Evolutionary conservation across 1,140 invertebrate species (phyloP).

Genomic region (Eupeodes corollae): DNA sequence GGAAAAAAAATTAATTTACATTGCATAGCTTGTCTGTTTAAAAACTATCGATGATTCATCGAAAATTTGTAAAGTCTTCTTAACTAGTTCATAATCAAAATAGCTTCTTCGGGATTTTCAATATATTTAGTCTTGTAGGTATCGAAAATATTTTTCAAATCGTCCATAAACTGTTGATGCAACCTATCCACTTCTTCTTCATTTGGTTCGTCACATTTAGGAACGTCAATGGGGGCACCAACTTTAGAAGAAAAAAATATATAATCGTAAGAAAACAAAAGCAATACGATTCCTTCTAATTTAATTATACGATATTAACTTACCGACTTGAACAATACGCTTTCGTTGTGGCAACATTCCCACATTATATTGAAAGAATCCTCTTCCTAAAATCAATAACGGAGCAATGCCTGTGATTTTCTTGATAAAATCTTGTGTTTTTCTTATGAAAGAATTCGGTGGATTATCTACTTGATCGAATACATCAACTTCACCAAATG

Average conservation of each 20-base stretch:
- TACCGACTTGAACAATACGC: conserved; percentile 74
- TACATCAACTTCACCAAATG: conserved; percentile 85
- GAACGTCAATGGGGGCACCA: conserved; percentile 67
- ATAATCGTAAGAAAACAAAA: no score
- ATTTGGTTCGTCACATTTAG: conserved; percentile 56
- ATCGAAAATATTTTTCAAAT: conserved; percentile 64
- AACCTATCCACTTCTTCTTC: conserved; percentile 61
- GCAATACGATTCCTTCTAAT: neutral
- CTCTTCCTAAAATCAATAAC: conserved; percentile 68
- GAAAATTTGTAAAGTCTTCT: no score
- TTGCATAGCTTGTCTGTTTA: no score
- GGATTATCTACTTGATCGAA: conserved; percentile 67
- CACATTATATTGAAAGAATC: conserved; percentile 80
- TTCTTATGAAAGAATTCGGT: conserved; percentile 54
- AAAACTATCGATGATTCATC: no score
- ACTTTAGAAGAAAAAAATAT: no score
- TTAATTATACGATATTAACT: conserved; percentile 27
- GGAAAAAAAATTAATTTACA: no score
- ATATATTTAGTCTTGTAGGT: conserved; percentile 67
- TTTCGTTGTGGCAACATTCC: conserved; percentile 69
- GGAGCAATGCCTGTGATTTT: conserved; percentile 64
- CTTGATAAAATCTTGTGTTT: conserved; percentile 57
- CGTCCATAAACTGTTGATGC: conserved; percentile 60
- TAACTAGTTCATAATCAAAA: conserved; percentile 21
- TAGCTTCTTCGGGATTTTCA: conserved; percentile 42